Evolutionary conservation across 2,113 vertebrate genomes (phyloP).

Genomic region (Apeltes quadracus): DNA sequence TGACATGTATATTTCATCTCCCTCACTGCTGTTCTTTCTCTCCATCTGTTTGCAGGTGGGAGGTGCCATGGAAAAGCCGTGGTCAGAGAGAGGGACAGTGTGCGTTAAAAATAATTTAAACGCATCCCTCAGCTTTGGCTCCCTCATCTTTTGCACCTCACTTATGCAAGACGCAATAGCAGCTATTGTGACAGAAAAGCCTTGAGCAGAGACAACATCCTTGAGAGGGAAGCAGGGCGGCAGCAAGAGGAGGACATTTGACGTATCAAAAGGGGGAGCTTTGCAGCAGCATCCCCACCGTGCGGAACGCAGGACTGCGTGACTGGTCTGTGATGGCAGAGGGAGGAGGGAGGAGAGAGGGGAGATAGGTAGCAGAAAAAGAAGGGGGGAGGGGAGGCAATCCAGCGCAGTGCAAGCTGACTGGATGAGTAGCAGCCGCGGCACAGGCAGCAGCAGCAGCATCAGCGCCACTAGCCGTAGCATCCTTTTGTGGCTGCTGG

Average conservation of each 20-base stretch:
- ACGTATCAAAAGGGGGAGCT: conserved; percentile 60
- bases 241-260: conserved; percentile 39
- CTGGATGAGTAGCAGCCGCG: conserved; percentile 75
- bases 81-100: conserved; percentile 37
- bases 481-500: conserved; percentile 70
- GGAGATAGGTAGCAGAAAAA: conserved; percentile 49
- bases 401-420: conserved; percentile 70
- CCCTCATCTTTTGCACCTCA: conserved; percentile 31
- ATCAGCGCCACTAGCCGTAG: conserved; percentile 75
- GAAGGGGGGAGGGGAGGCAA: conserved; percentile 67
- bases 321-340: conserved; percentile 74
- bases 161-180: conserved; percentile 30
- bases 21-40: conserved; percentile 37
- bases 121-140: conserved; percentile 36
- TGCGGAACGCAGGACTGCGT: conserved; percentile 73
- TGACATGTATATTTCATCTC: conserved; percentile 11
- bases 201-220: conserved; percentile 9
- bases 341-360: conserved; percentile 51
- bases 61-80: conserved; percentile 51
- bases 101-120: conserved; percentile 39
- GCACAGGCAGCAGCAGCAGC: conserved; percentile 74
- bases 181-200: conserved; percentile 28
- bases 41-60: conserved; percentile 54
- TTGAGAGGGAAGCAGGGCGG: conserved; percentile 28
- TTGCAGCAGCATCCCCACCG: conserved; percentile 74